Base-by-base conservation (phyloP, 2,888 invertebrate species). In the Trichopria drosophilae region DNA sequence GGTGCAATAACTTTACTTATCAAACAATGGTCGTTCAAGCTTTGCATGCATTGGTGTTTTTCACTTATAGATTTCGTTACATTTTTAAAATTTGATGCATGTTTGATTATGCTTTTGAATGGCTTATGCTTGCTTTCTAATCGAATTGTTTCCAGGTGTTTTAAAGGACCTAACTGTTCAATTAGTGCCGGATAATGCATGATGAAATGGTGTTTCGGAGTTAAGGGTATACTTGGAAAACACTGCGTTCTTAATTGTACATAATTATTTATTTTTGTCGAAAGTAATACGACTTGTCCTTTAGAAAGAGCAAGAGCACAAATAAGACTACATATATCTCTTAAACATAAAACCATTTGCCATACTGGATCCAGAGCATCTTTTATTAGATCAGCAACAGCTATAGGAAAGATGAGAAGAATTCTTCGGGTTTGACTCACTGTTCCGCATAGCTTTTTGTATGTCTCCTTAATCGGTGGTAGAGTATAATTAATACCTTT, bases 281-380 rank as follows among this genome's bases (percentile, higher is more conserved):
- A 5, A 6, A 49, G 23, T 13, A 22, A 2, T 13, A 43, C 31
- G 5, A 45, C 16, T 16, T 49, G 53, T 7, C 34, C 41, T 5
- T 20, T 9, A n/a, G 44, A 28, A n/a, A 44, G 13, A n/a, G 43
- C 22, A 15, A 39, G 44, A n/a, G 44, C 44, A 28, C 31, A 50
- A n/a, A 44, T 28, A 12, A 44, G 19, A 19, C 12, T 6, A 35
- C 22, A 28, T 13, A 49, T 18, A 15, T 45, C 16, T 16, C 43
- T 16, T 9, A 48, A 26, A 22, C 15, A 16, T 19, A 49, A 26
- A n/a, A 53, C 29, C 53, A 53, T 53, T 49, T 39, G 9, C 49
- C 49, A 53, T 12, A 49, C 45, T 6, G 15, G 3, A 18, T 49
- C 36, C 1, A 24, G 28, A 16, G 28, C 42, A 26, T 53, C 35